Evolutionary conservation across 2,113 vertebrate species (phyloP).

Genomic region (Chitala chitala): DNA sequence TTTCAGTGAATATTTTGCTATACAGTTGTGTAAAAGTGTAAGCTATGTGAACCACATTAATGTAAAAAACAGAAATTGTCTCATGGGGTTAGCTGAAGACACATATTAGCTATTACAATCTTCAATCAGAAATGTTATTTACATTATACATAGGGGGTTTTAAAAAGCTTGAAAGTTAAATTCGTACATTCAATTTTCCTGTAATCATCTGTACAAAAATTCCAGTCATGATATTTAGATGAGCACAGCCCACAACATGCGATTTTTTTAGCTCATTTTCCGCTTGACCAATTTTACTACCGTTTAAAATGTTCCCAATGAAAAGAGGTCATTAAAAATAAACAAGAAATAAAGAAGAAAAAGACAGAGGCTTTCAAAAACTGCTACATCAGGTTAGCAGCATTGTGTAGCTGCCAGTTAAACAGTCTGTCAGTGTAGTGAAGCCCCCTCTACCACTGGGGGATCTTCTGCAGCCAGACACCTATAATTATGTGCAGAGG

Average conservation of each 20-base stretch:
- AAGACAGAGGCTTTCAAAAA: neutral
- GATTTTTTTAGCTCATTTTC: neutral
- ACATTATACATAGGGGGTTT: too few species aligned
- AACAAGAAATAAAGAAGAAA: neutral
- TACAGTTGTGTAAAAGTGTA: neutral
- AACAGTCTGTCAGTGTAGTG: neutral
- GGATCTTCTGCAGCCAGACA: neutral
- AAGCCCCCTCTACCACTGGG: neutral
- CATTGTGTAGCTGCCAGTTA: neutral
- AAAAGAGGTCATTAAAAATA: neutral
- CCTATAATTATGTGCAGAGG: constrained; percentile 45
- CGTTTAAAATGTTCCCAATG: neutral
- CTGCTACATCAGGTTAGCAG: neutral
- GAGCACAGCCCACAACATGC: neutral
- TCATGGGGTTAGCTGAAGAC: neutral
- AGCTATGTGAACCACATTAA: neutral
- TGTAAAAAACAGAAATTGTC: neutral
- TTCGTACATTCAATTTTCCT: too few species aligned
- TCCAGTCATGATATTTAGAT: too few species aligned
- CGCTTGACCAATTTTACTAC: too few species aligned
- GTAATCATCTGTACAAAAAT: too few species aligned
- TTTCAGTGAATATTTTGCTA: neutral
- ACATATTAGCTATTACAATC: neutral
- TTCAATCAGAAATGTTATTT: too few species aligned
- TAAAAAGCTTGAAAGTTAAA: too few species aligned